Conservation (phyloP, 2,113 vertebrate species). For the Dicaeum eximium region DNA sequence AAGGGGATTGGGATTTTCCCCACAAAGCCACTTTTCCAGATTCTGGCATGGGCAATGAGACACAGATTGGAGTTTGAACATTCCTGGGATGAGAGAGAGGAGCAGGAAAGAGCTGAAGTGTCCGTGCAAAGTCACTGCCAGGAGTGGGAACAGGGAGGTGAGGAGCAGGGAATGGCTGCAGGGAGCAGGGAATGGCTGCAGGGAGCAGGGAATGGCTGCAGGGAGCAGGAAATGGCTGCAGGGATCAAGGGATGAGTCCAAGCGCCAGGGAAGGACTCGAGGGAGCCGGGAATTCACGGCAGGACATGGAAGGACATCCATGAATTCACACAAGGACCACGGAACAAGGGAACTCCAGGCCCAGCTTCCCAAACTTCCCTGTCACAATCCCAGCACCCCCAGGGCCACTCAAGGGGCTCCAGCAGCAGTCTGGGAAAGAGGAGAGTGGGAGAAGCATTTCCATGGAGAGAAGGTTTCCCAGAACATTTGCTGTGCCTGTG, state of each 20-base stretch:
- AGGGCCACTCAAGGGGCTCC: background rate
- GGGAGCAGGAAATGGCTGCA: background rate
- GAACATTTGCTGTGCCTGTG: background rate
- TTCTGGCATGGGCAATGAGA: background rate
- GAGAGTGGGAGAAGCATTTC: background rate
- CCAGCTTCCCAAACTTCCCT: background rate
- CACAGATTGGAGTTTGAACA: fast-evolving
- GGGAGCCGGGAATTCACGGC: background rate
- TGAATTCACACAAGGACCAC: fast-evolving
- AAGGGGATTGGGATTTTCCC: background rate
- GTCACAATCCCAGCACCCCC: background rate
- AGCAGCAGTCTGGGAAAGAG: background rate
- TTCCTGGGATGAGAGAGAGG: background rate
- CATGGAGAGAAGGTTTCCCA: background rate
- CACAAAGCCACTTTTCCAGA: background rate
- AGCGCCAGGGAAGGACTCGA: too few relatives aligned
- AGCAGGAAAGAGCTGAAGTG: background rate
- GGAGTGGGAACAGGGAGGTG: background rate
- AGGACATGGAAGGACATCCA: background rate
- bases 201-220: background rate
- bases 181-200: background rate
- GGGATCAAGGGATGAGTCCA: background rate
- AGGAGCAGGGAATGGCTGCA: background rate
- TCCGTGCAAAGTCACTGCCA: background rate
- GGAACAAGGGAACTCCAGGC: background rate